phyloP scores from a whole-genome alignment of 35 echinoderm and acorn worm species.

The Ophiothrix spiculata region DNA sequence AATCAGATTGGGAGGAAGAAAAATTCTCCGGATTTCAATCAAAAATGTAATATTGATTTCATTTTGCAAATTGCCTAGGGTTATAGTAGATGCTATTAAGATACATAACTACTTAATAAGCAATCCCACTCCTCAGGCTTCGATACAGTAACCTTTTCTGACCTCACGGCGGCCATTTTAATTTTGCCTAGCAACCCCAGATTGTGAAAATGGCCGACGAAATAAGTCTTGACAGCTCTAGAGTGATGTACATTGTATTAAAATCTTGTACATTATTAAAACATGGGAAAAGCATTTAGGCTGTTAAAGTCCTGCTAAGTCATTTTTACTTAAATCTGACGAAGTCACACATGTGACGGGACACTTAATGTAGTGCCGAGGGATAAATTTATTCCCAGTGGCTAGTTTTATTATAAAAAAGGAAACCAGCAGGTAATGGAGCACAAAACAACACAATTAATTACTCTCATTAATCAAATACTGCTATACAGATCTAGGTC shows the following conservation, averaged over 20 bases:
- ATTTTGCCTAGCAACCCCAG: not conserved
- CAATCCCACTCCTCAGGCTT: not conserved
- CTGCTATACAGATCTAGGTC: too few relatives aligned
- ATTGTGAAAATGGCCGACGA: not conserved
- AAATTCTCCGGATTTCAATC: not conserved
- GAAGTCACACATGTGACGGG: not conserved
- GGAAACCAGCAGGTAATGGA: not conserved
- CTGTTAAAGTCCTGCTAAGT: not conserved
- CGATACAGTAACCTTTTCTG: not conserved
- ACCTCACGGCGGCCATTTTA: not conserved
- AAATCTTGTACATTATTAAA: constrained; percentile 6
- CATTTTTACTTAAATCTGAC: not conserved
- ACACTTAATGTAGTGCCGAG: not conserved
- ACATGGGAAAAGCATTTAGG: not conserved
- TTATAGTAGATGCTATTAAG: not conserved
- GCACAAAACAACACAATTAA: not conserved
- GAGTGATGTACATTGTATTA: constrained; percentile 10
- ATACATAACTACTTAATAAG: not conserved
- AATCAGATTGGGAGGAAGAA: too few relatives aligned
- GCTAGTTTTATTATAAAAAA: not conserved
- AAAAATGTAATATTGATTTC: not conserved
- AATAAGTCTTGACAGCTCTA: not conserved
- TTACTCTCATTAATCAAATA: not conserved
- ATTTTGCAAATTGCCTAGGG: not conserved
- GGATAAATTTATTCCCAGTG: not conserved